A percentile compares a stretch with the other conserved stretches of the same genome.
phyloP scores from a whole-genome alignment of 2,797 vertebrate species.

The Myotis findleyi region DNA sequence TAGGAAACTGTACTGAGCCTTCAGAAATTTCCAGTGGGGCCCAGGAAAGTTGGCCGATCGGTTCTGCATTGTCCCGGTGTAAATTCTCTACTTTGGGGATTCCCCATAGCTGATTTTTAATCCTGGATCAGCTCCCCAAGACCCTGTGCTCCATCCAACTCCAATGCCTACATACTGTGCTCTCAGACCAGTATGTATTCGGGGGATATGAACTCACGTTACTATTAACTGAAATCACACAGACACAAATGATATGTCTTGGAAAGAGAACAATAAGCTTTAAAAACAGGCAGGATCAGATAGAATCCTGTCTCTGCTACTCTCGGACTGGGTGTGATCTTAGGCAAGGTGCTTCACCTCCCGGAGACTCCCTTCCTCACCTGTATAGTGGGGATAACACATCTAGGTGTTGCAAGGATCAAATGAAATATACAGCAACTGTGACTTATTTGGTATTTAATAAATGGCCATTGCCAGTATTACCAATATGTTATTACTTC shows the following conservation, averaged over 20 bases:
- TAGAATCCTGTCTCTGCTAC: not conserved
- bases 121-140: not conserved
- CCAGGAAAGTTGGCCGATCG: not conserved
- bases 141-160: not conserved
- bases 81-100: not conserved
- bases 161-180: not conserved
- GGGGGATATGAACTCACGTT: not conserved
- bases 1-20: not conserved
- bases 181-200: not conserved
- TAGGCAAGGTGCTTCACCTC: not conserved
- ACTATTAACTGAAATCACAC: slow-evolving; percentile 4
- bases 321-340: not conserved
- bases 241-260: not conserved
- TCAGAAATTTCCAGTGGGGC: not conserved
- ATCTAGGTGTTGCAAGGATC: not conserved
- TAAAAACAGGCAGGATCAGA: not conserved
- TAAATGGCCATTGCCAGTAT: not conserved
- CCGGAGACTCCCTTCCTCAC: not conserved
- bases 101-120: not conserved
- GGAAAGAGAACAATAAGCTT: not conserved
- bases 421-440: not conserved
- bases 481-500: not conserved
- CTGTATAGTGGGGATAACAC: not conserved
- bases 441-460: not conserved
- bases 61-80: not conserved